Base-by-base conservation (phyloP, 2,797 vertebrate genomes). In the Hybognathus amarus region DNA sequence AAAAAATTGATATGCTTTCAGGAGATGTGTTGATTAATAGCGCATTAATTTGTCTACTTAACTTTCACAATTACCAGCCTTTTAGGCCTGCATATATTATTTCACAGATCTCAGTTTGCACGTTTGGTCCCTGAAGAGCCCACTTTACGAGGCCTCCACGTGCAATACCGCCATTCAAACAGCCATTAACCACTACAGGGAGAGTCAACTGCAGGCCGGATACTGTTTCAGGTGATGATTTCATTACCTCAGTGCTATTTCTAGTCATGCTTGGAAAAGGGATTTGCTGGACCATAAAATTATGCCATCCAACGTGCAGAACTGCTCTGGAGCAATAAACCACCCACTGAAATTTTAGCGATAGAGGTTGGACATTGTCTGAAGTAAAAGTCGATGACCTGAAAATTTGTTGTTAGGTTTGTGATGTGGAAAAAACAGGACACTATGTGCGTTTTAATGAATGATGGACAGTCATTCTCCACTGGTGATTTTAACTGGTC, bases 151-250 rank as follows among this genome's bases (percentile, higher is more conserved):
- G 80, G 83, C 87, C 77, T 86, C 77, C 74, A 82, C 30, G 79
- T 78, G 88, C 85, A 80, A 78, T 71, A 80, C 70, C 47, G 81
- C 86, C 78, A 75, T 85, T 90, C 87, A 79, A 54, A 80, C 79
- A 85, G 80, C 86, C 75, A 89, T 89, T 91, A 89, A 88, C 83
- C 80, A 84, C 87, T 64, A 85, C 83, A 81, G 83, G 82, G 74
- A 84, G 83, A 87, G 80, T 86, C 80, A 84, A 86, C 86, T 82
- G 80, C 77, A 80, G 71, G 75, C 77, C 69, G 85, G 87, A 87
- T 89, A 87, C 87, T 89, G 88, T 91, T 89, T 89, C 85, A 86
- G 86, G 74, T 86, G 87, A 88, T 89, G 88, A 87, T 89, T 90
- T 92, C 89, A 91, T 92, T 87, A 89, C 87, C 82, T 79, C 82